Evolutionary conservation across 2,113 vertebrate genomes (phyloP).

Genomic region (Papio anubis): DNA sequence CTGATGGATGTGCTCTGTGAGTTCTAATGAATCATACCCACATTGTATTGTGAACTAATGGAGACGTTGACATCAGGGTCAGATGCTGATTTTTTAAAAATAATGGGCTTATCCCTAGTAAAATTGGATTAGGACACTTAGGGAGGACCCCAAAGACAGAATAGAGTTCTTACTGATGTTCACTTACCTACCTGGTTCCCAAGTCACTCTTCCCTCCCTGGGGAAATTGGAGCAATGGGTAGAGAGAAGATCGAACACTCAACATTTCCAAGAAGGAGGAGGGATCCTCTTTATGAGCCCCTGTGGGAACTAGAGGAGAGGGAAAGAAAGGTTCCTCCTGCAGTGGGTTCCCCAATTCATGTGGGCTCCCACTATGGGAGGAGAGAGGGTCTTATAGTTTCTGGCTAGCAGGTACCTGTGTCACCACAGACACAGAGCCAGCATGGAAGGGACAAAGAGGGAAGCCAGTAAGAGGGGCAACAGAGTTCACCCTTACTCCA

Average conservation of each 20-base stretch:
- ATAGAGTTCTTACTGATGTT: neutral
- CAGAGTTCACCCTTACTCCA: neutral
- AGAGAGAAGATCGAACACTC: neutral
- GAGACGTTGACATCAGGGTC: neutral
- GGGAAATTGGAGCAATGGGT: neutral
- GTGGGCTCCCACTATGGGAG: neutral
- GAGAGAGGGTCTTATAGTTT: neutral
- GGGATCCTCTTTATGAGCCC: neutral
- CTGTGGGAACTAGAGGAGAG: neutral
- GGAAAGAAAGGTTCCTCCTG: neutral
- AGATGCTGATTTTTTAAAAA: neutral
- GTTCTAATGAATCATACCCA: neutral
- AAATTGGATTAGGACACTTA: neutral
- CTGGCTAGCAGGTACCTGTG: neutral
- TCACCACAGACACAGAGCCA: neutral
- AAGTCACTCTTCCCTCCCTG: neutral
- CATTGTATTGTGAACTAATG: neutral
- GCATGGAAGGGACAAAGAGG: neutral
- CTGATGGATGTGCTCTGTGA: fast-evolving
- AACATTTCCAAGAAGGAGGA: neutral
- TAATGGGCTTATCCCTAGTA: neutral
- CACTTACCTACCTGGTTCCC: neutral
- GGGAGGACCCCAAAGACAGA: neutral
- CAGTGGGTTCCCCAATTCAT: neutral
- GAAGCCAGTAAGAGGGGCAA: neutral